Conservation (phyloP, 2,888 invertebrate genomes). For the Spodoptera exigua region DNA sequence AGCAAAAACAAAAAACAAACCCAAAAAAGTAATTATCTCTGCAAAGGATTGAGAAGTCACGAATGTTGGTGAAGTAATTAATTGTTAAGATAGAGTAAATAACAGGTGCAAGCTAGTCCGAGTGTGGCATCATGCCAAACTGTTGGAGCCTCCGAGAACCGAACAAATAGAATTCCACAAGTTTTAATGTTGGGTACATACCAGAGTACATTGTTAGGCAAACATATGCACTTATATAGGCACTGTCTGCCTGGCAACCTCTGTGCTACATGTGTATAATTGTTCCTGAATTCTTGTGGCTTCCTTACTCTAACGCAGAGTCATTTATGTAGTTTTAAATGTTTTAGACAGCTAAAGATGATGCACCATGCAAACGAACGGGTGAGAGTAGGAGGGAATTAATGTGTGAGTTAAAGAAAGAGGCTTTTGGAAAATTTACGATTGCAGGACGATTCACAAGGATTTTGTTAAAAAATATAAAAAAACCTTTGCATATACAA, state of each 20-base stretch:
- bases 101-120: slow-evolving; percentile 54
- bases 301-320: no score
- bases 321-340: no score
- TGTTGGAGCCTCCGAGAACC: slow-evolving; percentile 27
- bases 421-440: no score
- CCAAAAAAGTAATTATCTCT: slow-evolving; percentile 7
- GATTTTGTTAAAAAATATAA: no score
- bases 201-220: slow-evolving; percentile 31
- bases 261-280: neutral
- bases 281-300: neutral
- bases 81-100: slow-evolving; percentile 54
- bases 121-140: slow-evolving; percentile 47
- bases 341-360: no score
- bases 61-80: slow-evolving; percentile 48
- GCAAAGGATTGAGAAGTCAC: slow-evolving; percentile 46
- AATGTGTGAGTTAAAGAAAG: no score
- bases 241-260: slow-evolving; percentile 7
- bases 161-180: slow-evolving; percentile 52
- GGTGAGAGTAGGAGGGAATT: no score
- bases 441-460: no score
- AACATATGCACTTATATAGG: slow-evolving; percentile 5
- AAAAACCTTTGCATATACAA: no score
- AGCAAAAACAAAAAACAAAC: neutral
- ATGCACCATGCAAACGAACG: no score
- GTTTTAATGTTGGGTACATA: slow-evolving; percentile 50